Base-by-base conservation (phyloP, 2,113 vertebrate species). In the Esox niger region DNA sequence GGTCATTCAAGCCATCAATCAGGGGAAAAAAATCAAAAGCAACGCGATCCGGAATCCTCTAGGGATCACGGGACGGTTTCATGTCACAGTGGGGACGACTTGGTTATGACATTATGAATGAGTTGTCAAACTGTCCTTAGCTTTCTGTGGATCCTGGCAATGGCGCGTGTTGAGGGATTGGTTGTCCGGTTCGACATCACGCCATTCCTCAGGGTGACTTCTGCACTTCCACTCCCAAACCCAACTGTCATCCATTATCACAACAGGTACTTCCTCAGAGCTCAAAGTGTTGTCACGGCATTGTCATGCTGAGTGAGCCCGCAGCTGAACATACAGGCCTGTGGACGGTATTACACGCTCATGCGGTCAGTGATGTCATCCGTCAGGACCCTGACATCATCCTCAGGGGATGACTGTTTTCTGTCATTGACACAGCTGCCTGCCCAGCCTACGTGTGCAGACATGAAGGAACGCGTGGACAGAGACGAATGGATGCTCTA, bases 331-430 rank as follows among this genome's bases (percentile, higher is more conserved):
- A 6, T n/a, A 66, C 67, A 74, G 78, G 74, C 73, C 68, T 82
- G 79, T 74, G 65, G 66, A 70, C n/a, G 9, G n/a, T n/a, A n/a
- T n/a, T 58, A 46, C 59, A 31, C 11, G 17, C 38, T 43, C 38
- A n/a, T 69, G 69, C 59, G 75, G 80, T 82, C 79, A 78, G 69
- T 76, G 80, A 82, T 79, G 78, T 88, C 84, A 87, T 82, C 73
- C 66, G 74, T 84, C 73, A 81, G 32, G 46, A 58, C 59, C 31
- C 73, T 84, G 74, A 86, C 77, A 80, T 82, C 78, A 78, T 86
- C 75, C 73, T 75, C 29, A 64, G 33, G 65, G 79, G 72, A 62
- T 15, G 57, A 71, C 71, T 82, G 83, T 78, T 85, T 81, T 77
- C 67, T 60, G 33, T 79, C 77, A 70, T 78, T 79, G 75, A 84